These are phyloP conservation scores for Galeruca laticollis DNA, from an alignment of 2,888 invertebrate species.

Conservation along the genomic window DNA sequence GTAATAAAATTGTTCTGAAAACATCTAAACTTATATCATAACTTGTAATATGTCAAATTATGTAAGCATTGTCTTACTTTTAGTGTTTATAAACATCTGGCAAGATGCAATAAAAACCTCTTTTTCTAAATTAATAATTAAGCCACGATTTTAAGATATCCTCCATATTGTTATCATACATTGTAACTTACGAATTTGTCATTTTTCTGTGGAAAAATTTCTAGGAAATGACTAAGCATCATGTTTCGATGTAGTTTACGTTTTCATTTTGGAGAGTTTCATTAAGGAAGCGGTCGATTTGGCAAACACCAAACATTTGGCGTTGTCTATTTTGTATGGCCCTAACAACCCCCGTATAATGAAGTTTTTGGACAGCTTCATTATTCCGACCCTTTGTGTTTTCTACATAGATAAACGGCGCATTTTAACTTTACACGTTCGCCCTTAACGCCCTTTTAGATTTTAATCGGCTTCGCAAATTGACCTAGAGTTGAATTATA, in stretches of 20 bases:
- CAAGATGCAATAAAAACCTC: too few relatives aligned
- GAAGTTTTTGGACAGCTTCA: slow-evolving; percentile 26
- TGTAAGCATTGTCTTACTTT: too few relatives aligned
- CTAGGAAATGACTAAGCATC: slow-evolving; percentile 1
- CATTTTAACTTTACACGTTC: slow-evolving; percentile 24
- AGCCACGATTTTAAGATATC: too few relatives aligned
- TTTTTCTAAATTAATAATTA: too few relatives aligned
- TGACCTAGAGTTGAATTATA: background rate
- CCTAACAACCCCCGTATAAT: slow-evolving; percentile 1
- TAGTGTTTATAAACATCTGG: too few relatives aligned
- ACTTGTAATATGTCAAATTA: too few relatives aligned
- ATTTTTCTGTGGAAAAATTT: background rate
- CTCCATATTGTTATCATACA: background rate
- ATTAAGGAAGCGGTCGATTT: slow-evolving; percentile 16
- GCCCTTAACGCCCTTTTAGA: slow-evolving; percentile 9
- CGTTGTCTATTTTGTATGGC: slow-evolving; percentile 15
- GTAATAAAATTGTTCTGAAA: too few relatives aligned
- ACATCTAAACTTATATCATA: too few relatives aligned
- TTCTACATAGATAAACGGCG: slow-evolving; percentile 28
- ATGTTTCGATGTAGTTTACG: background rate
- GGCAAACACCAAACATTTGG: slow-evolving; percentile 17
- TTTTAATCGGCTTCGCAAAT: background rate
- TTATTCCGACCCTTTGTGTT: slow-evolving; percentile 23
- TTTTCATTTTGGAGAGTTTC: slow-evolving; percentile 5
- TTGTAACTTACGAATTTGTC: background rate